Percentiles rank a stretch among this genome's conserved stretches.
Conservation (phyloP, 2,113 vertebrate species). For the Pangasianodon gigas region DNA sequence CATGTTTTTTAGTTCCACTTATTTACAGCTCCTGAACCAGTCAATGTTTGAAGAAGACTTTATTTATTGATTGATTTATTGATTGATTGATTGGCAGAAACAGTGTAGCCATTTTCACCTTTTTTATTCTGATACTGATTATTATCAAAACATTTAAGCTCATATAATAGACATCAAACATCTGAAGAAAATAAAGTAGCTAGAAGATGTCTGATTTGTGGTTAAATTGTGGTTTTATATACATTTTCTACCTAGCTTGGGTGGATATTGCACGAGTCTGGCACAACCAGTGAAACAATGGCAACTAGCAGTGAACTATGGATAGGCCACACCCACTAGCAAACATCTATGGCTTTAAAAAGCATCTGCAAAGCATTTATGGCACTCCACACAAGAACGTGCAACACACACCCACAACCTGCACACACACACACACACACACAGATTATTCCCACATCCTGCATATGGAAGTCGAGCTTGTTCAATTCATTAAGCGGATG, state of each 20-base stretch:
- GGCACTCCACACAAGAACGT: not conserved
- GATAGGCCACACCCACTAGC: not conserved
- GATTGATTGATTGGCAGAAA: too few species aligned
- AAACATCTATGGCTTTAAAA: not conserved
- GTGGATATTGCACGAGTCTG: not conserved
- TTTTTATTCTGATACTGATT: too few species aligned
- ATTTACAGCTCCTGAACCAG: too few species aligned
- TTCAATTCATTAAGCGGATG: not conserved
- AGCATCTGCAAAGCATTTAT: too few species aligned
- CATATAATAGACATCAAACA: not conserved
- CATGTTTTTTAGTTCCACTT: too few species aligned
- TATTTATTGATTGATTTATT: too few species aligned
- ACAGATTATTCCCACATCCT: not conserved
- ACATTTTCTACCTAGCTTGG: not conserved
- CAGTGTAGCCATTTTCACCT: too few species aligned
- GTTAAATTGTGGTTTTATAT: not conserved
- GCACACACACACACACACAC: not conserved
- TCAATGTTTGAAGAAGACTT: too few species aligned
- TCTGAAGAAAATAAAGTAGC: not conserved
- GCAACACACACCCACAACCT: not conserved
- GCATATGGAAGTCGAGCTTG: not conserved
- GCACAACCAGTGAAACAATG: not conserved
- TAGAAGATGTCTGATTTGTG: not conserved
- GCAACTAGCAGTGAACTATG: not conserved
- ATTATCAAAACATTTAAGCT: not conserved